Percentiles rank a stretch among this genome's conserved stretches.
These are phyloP conservation scores for Augochlorella aurata DNA, from an alignment of 2,888 invertebrate species.

Conservation along the genomic window DNA sequence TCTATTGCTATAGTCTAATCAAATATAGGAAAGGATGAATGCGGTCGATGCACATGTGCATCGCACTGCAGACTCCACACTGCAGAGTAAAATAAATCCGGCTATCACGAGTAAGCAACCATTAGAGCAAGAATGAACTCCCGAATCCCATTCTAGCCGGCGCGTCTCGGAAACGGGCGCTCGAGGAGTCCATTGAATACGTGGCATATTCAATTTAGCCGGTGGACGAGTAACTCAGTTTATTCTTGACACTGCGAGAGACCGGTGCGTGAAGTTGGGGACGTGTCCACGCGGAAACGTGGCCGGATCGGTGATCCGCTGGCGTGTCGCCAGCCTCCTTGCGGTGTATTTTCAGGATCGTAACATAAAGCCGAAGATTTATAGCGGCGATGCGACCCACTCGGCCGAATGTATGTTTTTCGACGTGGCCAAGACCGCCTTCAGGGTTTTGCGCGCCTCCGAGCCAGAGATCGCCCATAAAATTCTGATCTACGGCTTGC, in stretches of 20 bases:
- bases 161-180: too few species aligned
- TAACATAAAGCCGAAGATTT: conserved; percentile 74
- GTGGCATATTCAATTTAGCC: not conserved
- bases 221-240: not conserved
- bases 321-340: conserved; percentile 68
- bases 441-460: conserved; percentile 50
- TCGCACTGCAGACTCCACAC: too few species aligned
- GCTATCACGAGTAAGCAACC: too few species aligned
- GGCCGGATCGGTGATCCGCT: conserved; percentile 29
- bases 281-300: conserved; percentile 16
- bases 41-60: too few species aligned
- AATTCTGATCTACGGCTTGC: conserved; percentile 64
- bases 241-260: not conserved
- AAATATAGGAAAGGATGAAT: too few species aligned
- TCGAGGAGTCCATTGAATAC: too few species aligned
- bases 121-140: too few species aligned
- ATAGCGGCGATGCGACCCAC: conserved; percentile 61
- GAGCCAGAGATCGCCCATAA: conserved; percentile 63
- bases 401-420: conserved; percentile 68
- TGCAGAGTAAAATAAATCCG: too few species aligned
- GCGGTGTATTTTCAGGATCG: conserved; percentile 71
- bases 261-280: not conserved
- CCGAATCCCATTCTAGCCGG: too few species aligned
- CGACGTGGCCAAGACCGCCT: conserved; percentile 56
- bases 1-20: too few species aligned